phyloP scores from a whole-genome alignment of 1,140 invertebrate genomes.

The Myzus persicae region DNA sequence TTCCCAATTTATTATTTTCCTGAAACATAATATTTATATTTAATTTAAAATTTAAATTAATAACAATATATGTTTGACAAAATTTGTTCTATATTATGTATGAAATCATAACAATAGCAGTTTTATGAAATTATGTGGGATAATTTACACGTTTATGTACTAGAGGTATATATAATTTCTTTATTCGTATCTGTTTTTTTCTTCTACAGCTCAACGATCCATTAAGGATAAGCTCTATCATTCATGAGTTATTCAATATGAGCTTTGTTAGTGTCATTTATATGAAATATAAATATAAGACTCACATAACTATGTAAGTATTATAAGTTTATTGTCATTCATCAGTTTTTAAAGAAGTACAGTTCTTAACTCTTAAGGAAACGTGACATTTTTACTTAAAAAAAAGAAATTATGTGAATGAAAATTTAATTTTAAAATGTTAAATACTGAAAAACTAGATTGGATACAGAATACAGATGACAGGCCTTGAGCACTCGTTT shows the following conservation, averaged over 20 bases:
- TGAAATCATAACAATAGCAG: neutral
- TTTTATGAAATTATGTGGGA: neutral
- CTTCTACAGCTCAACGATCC: neutral
- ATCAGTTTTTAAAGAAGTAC: neutral
- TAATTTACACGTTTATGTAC: neutral
- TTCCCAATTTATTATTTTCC: neutral
- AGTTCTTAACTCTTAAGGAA: neutral
- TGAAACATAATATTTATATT: constrained; percentile 1
- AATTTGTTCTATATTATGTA: neutral
- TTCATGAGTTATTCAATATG: constrained; percentile 10
- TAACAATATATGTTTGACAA: neutral
- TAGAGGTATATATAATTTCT: neutral
- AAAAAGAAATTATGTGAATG: neutral
- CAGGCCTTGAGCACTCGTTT: neutral
- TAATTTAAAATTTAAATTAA: neutral
- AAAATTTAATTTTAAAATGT: neutral
- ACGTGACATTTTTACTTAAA: neutral
- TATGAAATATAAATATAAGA: neutral
- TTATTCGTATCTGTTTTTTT: neutral
- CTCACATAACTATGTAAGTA: neutral
- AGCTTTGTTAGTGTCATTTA: neutral
- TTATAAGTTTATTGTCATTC: neutral
- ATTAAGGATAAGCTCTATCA: neutral
- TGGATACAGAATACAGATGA: neutral
- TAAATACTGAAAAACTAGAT: neutral